Evolutionary conservation across 2,113 vertebrate species (phyloP).

Genomic region (Beaufortia kweichowensis): DNA sequence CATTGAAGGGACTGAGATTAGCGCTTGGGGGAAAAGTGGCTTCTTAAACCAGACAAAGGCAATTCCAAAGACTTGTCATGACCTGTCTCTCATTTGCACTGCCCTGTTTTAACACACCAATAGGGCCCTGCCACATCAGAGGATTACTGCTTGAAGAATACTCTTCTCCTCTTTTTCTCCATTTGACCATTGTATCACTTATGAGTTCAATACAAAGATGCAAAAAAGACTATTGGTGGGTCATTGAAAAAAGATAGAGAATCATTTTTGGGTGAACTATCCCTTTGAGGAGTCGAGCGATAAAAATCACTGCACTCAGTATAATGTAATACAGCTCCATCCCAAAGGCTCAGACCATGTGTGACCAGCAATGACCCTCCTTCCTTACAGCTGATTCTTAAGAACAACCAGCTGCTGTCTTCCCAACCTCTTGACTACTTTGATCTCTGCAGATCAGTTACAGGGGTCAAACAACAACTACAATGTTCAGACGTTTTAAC

Average conservation of each 20-base stretch:
- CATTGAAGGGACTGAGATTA: conserved; percentile 28
- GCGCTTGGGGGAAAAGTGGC: conserved; percentile 11
- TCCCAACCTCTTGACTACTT: background rate
- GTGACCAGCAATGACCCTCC: conserved; percentile 18
- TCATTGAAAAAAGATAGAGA: background rate
- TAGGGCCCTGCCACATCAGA: background rate
- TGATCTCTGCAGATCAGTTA: conserved; percentile 24
- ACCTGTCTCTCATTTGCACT: conserved; percentile 40
- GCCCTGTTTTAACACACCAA: conserved; percentile 32
- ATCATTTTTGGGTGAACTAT: no score
- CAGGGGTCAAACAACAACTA: conserved; percentile 6
- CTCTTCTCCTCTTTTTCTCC: background rate
- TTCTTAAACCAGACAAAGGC: conserved; percentile 37
- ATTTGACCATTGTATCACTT: background rate
- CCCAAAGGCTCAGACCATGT: background rate
- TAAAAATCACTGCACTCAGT: background rate
- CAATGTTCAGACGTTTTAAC: background rate
- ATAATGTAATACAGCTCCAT: conserved; percentile 8
- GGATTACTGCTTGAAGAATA: conserved; percentile 10
- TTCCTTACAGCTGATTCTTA: conserved; percentile 16
- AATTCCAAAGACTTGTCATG: conserved; percentile 43
- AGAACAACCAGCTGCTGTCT: conserved; percentile 28
- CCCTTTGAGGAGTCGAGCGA: background rate
- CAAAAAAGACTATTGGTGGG: background rate
- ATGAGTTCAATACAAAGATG: conserved; percentile 16